Percentiles rank a stretch among this genome's conserved stretches.
These are phyloP conservation scores for Bufo bufo DNA, from an alignment of 2,113 vertebrate species.

Conservation along the genomic window DNA sequence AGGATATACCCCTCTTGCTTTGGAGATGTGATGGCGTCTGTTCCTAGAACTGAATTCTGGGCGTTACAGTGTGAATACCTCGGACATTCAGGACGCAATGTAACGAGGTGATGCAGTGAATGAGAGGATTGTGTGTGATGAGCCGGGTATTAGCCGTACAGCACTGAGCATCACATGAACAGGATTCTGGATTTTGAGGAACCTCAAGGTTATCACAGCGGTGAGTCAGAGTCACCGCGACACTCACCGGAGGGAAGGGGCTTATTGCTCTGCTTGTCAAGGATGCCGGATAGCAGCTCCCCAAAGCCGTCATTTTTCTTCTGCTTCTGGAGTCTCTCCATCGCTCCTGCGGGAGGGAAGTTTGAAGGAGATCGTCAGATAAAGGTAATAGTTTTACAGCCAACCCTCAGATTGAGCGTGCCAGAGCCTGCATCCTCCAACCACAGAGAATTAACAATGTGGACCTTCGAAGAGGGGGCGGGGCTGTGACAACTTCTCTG, in stretches of 20 bases:
- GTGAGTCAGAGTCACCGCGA: conserved; percentile 8
- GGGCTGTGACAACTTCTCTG: background rate
- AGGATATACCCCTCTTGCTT: background rate
- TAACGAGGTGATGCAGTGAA: background rate
- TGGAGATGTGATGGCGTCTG: too few relatives aligned
- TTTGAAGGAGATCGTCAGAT: background rate
- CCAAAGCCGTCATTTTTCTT: conserved; percentile 69
- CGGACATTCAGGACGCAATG: background rate
- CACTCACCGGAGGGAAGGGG: conserved; percentile 70
- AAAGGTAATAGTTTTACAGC: too few relatives aligned
- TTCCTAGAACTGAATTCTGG: background rate
- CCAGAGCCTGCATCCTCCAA: too few relatives aligned
- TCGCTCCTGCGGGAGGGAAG: conserved; percentile 72
- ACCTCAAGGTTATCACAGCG: conserved; percentile 46
- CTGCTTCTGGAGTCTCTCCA: conserved; percentile 72
- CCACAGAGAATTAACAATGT: too few relatives aligned
- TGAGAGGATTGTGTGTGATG: background rate
- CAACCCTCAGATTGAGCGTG: too few relatives aligned
- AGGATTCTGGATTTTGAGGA: background rate
- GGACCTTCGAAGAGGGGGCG: background rate
- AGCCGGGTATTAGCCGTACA: background rate
- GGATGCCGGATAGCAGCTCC: conserved; percentile 70
- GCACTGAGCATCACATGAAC: background rate
- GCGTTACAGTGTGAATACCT: background rate
- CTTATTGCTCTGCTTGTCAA: conserved; percentile 65